phyloP scores from a whole-genome alignment of 2,113 vertebrate species.

The Nycticryphes semicollaris region DNA sequence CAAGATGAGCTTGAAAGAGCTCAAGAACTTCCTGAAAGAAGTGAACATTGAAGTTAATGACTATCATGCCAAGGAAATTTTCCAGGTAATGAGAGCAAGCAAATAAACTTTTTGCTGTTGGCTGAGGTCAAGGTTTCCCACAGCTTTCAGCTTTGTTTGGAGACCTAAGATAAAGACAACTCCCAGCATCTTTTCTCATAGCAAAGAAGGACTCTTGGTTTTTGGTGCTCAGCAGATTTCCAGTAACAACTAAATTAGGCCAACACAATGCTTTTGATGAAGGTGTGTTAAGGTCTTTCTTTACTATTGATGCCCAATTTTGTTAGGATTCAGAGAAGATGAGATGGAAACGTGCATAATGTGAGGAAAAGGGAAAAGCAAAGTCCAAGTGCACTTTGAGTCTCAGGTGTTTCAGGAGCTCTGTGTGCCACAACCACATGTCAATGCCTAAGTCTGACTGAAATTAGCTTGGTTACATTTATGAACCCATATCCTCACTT shows the following conservation, averaged over 20 bases:
- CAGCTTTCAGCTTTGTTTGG: neutral
- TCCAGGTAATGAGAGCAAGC: slow-evolving; percentile 75
- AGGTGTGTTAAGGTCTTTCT: neutral
- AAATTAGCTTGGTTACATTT: neutral
- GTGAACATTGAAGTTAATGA: slow-evolving; percentile 89
- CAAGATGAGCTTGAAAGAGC: slow-evolving; percentile 92
- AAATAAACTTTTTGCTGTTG: neutral
- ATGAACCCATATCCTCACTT: neutral
- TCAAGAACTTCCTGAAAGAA: slow-evolving; percentile 90
- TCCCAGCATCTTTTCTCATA: neutral
- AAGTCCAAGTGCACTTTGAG: neutral
- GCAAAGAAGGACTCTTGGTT: neutral
- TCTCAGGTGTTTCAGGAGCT: neutral
- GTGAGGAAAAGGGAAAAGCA: neutral
- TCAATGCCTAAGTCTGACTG: neutral
- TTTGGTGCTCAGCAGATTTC: neutral
- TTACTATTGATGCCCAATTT: neutral
- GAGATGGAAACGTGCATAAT: neutral
- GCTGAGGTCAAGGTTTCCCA: neutral
- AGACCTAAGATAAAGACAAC: neutral
- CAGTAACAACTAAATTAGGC: neutral
- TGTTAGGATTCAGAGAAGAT: neutral
- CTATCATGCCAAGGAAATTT: slow-evolving; percentile 85
- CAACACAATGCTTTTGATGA: neutral
- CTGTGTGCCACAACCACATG: neutral